phyloP scores from a whole-genome alignment of 2,888 invertebrate species.

The Thalpophila matura region DNA sequence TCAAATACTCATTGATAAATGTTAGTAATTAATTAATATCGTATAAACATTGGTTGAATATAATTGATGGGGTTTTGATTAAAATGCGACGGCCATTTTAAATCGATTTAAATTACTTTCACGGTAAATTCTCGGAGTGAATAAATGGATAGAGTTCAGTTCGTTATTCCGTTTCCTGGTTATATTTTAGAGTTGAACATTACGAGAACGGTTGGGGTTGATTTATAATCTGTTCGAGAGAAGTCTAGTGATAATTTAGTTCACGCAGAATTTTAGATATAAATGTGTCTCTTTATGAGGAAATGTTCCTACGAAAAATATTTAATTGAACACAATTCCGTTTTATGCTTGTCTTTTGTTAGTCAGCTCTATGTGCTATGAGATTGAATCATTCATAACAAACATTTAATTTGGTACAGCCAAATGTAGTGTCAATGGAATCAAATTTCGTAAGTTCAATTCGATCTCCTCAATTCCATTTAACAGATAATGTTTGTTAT shows the following conservation, averaged over 20 bases:
- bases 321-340: no score
- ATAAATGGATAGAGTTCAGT: background rate
- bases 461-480: slow-evolving; percentile 52
- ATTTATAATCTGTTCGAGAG: slow-evolving; percentile 14
- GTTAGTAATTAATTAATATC: slow-evolving; percentile 51
- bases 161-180: slow-evolving; percentile 41
- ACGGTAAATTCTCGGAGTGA: slow-evolving; percentile 48
- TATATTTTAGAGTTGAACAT: slow-evolving; percentile 29
- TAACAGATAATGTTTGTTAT: slow-evolving; percentile 56
- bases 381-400: slow-evolving; percentile 14
- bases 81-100: slow-evolving; percentile 47
- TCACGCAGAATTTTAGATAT: background rate
- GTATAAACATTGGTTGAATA: slow-evolving; percentile 37
- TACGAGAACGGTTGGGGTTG: background rate
- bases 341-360: background rate
- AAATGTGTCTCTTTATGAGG: background rate
- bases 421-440: slow-evolving; percentile 39
- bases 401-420: slow-evolving; percentile 9
- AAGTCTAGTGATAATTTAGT: slow-evolving; percentile 3
- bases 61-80: slow-evolving; percentile 59
- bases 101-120: slow-evolving; percentile 62
- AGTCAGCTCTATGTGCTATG: background rate
- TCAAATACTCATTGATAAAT: slow-evolving; percentile 49
- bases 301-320: background rate
- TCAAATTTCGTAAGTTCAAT: slow-evolving; percentile 50